Evolutionary conservation across 2,797 vertebrate species (phyloP).

Genomic region (Anableps anableps): DNA sequence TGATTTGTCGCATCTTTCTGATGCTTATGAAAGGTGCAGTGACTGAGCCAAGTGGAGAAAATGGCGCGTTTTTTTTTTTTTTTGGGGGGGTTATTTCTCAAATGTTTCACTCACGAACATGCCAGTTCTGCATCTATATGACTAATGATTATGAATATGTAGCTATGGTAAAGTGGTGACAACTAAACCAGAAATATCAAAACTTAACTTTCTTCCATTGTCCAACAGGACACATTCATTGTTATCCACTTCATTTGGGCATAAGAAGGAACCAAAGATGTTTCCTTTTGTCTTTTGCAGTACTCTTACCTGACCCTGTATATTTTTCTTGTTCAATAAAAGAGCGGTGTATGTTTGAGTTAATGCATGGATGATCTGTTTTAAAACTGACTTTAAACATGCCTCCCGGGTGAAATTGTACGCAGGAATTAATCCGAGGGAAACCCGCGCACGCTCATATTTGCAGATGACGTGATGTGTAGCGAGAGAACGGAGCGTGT

Average conservation of each 20-base stretch:
- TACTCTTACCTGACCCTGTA: conserved; percentile 69
- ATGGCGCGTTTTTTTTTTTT: conserved; percentile 1
- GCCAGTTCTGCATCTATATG: conserved; percentile 13
- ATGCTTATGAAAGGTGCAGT: conserved; percentile 27
- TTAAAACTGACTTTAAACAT: too few relatives aligned
- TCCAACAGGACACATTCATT: conserved; percentile 24
- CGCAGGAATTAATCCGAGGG: too few relatives aligned
- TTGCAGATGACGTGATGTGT: not conserved
- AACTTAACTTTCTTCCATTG: conserved; percentile 35
- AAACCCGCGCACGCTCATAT: not conserved
- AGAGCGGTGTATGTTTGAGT: conserved; percentile 14
- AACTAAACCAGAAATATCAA: conserved; percentile 20
- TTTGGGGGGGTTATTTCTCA: conserved; percentile 17
- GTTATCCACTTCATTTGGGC: conserved; percentile 34
- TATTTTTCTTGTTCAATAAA: conserved; percentile 80
- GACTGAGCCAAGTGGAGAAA: conserved; percentile 19
- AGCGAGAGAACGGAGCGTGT: not conserved
- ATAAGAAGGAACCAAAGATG: conserved; percentile 83
- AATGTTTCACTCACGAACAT: conserved; percentile 20
- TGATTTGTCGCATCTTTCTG: not conserved
- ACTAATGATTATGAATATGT: conserved; percentile 32
- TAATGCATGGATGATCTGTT: conserved; percentile 1
- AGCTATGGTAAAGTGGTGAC: conserved; percentile 31
- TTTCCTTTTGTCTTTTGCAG: conserved; percentile 68
- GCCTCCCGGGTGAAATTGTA: not conserved